A percentile compares a stretch with the other conserved stretches of the same genome.
These are phyloP conservation scores for Rhea pennata DNA, from an alignment of 2,113 vertebrate species.

Conservation along the genomic window DNA sequence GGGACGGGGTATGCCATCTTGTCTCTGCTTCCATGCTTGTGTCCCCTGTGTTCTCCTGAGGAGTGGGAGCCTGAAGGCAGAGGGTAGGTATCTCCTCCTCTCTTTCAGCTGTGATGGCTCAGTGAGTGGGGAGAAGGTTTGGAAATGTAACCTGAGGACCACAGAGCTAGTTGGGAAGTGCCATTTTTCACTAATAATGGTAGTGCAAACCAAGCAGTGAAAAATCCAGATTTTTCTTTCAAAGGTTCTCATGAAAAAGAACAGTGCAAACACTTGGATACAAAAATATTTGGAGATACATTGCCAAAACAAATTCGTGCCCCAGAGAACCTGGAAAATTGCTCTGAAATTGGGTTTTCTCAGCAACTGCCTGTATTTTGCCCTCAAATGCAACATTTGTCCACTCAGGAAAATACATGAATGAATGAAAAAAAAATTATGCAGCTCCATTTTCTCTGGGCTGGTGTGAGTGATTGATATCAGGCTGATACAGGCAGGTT, in stretches of 20 bases:
- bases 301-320: background rate
- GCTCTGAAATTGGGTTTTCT: background rate
- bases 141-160: background rate
- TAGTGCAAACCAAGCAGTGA: background rate
- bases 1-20: fast-evolving
- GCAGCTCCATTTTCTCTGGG: background rate
- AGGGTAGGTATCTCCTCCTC: background rate
- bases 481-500: background rate
- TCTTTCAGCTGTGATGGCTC: background rate
- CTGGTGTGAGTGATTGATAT: too few relatives aligned
- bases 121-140: background rate
- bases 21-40: background rate
- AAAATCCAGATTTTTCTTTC: background rate
- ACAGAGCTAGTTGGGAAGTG: background rate
- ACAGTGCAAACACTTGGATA: background rate
- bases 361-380: background rate
- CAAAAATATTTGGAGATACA: background rate
- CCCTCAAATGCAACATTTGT: background rate
- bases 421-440: background rate
- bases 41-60: background rate
- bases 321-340: background rate
- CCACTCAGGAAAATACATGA: background rate
- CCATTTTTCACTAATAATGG: background rate
- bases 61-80: background rate
- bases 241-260: background rate